Percentiles rank a stretch among this genome's conserved stretches.
Evolutionary conservation across 2,113 vertebrate genomes (phyloP).

Genomic region (Planiliza haematocheilus): DNA sequence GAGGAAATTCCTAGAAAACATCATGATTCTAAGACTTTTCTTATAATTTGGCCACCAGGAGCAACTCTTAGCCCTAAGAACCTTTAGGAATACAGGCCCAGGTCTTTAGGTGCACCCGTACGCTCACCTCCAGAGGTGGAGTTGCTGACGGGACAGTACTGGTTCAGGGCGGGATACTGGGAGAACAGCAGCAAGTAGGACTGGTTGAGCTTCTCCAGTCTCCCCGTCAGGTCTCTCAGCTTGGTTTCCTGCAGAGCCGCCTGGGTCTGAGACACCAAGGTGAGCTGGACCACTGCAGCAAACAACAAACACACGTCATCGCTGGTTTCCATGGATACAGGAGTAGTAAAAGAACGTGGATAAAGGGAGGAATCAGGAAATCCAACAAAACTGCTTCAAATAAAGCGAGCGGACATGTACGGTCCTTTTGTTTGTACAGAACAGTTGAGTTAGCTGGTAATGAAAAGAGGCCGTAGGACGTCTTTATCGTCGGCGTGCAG

Average conservation of each 20-base stretch:
- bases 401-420: too few relatives aligned
- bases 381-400: too few relatives aligned
- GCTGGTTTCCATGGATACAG: slow-evolving; percentile 39
- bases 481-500: too few relatives aligned
- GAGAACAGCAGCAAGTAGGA: slow-evolving; percentile 56
- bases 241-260: slow-evolving; percentile 37
- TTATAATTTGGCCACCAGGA: too few relatives aligned
- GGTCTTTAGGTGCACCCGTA: too few relatives aligned
- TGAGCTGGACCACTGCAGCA: slow-evolving; percentile 55
- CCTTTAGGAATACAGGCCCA: too few relatives aligned
- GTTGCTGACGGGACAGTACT: slow-evolving; percentile 57
- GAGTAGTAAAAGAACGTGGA: slow-evolving; percentile 12
- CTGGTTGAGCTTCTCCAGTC: slow-evolving; percentile 47
- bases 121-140: slow-evolving; percentile 45
- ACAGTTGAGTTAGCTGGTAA: too few relatives aligned
- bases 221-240: slow-evolving; percentile 39
- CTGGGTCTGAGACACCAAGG: slow-evolving; percentile 34
- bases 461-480: too few relatives aligned
- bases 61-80: too few relatives aligned
- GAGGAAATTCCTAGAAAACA: too few relatives aligned
- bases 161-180: slow-evolving; percentile 63
- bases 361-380: background rate
- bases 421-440: too few relatives aligned
- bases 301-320: slow-evolving; percentile 5
- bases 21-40: too few relatives aligned